Base-by-base conservation (phyloP, 2,888 invertebrate genomes). In the Stenchaetothrips biformis region DNA sequence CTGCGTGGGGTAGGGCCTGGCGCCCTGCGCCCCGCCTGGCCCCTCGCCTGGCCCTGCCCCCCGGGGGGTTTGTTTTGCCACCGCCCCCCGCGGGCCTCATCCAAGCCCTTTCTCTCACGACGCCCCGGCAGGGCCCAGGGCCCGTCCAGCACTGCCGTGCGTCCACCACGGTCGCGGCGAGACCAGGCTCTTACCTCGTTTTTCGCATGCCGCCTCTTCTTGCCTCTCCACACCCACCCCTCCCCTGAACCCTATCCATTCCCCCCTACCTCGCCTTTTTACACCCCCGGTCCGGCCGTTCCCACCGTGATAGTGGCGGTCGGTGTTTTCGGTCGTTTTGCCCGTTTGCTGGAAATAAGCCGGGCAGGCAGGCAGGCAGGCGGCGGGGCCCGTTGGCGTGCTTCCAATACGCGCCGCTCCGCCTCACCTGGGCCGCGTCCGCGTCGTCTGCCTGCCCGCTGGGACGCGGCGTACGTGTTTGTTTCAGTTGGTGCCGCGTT, bases 331-430 rank as follows among this genome's bases (percentile, higher is more conserved):
- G 59, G 18, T 59, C 59, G 59, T 59, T 59, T 59, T 16, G 59
- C 59, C 59, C 59, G 59, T 59, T 59, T 18, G 59, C 59, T 16
- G 59, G 59, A 59, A 59, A 59, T 59, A 59, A 59, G 59, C 59
- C 16, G 18, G 59, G 13, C 59, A 18, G 18, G 37, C 37, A 37
- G 37, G 37, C 37, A 2, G 37, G 37, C 37, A 37, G 37, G 37
- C 37, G 37, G 37, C 37, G 37, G 59, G 18, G 18, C 59, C 59
- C 59, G 59, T 59, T 59, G 59, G 59, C 59, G 18, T 6, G 59
- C 59, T 13, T 13, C 59, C 59, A 59, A 59, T 59, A 59, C 59
- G 18, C 37, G 37, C 37, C 37, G 1, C 37, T 37, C 2, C 37
- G 37, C 37, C 37, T 37, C 37, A 37, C 37, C 37, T 37, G 37